Percentiles rank a stretch among this genome's conserved stretches.
Conservation (phyloP, 1,140 invertebrate genomes). For the Zaprionus tsacasi region DNA sequence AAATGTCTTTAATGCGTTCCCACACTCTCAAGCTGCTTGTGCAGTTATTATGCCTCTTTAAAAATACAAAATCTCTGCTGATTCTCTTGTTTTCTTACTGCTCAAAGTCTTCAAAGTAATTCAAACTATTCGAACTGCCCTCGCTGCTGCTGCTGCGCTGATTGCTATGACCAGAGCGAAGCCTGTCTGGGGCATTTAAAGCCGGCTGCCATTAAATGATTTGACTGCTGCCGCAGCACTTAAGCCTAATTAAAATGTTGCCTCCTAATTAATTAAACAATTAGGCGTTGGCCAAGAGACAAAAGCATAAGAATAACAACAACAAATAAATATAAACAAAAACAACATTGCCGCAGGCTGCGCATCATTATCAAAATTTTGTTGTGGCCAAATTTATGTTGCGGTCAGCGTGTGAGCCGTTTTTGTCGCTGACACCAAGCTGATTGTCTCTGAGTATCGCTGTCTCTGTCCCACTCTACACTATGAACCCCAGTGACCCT, state of each 20-base stretch:
- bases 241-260: slow-evolving; percentile 79
- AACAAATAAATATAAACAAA: slow-evolving; percentile 16
- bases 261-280: slow-evolving; percentile 77
- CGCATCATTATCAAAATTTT: slow-evolving; percentile 73
- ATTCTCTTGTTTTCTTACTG: not conserved
- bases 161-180: not conserved
- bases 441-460: slow-evolving; percentile 1
- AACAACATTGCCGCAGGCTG: slow-evolving; percentile 34
- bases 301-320: not conserved
- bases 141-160: slow-evolving; percentile 11
- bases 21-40: not conserved
- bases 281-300: slow-evolving; percentile 43
- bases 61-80: not conserved
- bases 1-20: not conserved
- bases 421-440: not conserved
- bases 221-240: slow-evolving; percentile 66
- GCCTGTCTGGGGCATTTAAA: slow-evolving; percentile 56
- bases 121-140: slow-evolving; percentile 17
- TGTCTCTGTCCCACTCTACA: not conserved
- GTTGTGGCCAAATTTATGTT: slow-evolving; percentile 66
- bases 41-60: too few relatives aligned
- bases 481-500: not conserved
- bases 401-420: slow-evolving; percentile 24
- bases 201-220: slow-evolving; percentile 68
- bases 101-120: too few relatives aligned